Evolutionary conservation across 2,797 vertebrate species (phyloP).

Genomic region (Gymnothorax reevesii): DNA sequence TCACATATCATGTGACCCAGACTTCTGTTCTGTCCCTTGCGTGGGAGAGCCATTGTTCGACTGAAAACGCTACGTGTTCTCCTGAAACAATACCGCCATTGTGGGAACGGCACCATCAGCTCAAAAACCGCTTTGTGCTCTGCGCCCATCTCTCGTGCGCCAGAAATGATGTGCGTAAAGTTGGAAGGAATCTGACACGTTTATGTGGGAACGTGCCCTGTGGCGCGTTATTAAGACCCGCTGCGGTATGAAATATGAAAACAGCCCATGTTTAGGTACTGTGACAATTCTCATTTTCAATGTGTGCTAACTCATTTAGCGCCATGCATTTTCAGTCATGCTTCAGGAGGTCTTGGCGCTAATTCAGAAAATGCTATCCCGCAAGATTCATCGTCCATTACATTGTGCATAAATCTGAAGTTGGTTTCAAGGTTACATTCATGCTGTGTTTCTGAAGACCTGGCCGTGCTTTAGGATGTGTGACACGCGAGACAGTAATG

Average conservation of each 20-base stretch:
- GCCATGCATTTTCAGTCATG: too few species aligned
- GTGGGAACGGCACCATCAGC: background rate
- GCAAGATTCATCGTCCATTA: background rate
- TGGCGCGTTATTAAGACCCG: background rate
- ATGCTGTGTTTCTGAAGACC: background rate
- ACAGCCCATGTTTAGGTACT: background rate
- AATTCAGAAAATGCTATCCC: background rate
- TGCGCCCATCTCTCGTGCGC: background rate
- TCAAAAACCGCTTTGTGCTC: background rate
- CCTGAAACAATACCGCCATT: background rate
- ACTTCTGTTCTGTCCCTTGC: slow-evolving; percentile 6
- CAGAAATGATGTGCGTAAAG: background rate
- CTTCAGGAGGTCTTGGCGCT: background rate
- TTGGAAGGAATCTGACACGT: slow-evolving; percentile 16
- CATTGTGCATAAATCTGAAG: background rate
- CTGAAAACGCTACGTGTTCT: background rate
- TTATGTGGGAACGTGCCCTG: slow-evolving; percentile 10
- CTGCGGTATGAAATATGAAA: background rate
- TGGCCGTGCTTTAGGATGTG: background rate
- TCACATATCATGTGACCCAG: slow-evolving; percentile 63
- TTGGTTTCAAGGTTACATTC: background rate
- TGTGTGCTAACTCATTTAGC: background rate
- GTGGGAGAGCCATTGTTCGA: background rate
- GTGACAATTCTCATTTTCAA: background rate
- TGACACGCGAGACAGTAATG: background rate